Base-by-base conservation (phyloP, 2,888 invertebrate genomes). In the Volucella inanis region DNA sequence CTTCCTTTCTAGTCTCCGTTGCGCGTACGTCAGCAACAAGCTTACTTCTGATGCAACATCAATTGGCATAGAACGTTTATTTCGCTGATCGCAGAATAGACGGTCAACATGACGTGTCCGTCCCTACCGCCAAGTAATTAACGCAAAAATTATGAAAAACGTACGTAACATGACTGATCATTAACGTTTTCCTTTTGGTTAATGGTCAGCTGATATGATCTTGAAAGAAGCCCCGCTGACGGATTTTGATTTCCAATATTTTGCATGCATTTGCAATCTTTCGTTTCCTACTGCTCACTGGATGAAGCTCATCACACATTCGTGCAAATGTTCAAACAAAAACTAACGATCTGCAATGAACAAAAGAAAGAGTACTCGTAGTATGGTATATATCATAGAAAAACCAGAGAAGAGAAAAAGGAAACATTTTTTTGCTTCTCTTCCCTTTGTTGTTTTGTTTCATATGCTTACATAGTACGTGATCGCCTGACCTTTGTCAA, bases 401-500 rank as follows among this genome's bases (percentile, higher is more conserved):
- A 6, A 65, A 12, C 8, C 50, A 61, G 61, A 71, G 31, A 45
- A 47, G 45, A 8, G 18, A 38, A n/a, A 41, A 22, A 62, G 59
- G 65, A 49, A 75, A 75, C 50, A 50, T 50, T 8, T 43, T 65
- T 39, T 57, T 31, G 41, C 64, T 39, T 49, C 41, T 38, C 39
- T 31, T 45, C 31, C 10, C 18, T 43, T 61, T 39, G 47, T 45
- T 52, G 54, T 77, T 61, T 31, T 15, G 61, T 8, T 47, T 41
- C 41, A 41, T 52, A 55, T 54, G 47, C 72, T 67, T 49, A 61
- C 55, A 50, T 74, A 62, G 54, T 62, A 64, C 64, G 70, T 79
- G 79, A 80, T 80, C 70, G 84, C 65, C 71, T 84, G 84, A 84
- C 75, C 84, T 75, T 80, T 84, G 84, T 55, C 79, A 61, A 84